phyloP scores from a whole-genome alignment of 1,140 invertebrate genomes.

The Psix sp. region DNA sequence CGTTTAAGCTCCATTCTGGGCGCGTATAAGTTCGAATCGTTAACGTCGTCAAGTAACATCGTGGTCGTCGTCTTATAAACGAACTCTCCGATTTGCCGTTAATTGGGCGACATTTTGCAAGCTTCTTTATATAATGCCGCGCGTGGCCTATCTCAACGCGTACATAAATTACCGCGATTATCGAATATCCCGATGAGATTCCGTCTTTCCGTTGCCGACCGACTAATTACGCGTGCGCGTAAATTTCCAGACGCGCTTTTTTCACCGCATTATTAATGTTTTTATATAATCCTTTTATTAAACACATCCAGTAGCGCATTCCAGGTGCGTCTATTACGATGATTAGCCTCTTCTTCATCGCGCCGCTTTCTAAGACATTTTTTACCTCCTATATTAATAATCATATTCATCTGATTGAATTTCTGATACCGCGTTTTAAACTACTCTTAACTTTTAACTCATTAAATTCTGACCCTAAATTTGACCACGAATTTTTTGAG shows the following conservation, averaged over 20 bases:
- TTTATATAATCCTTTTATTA: conserved; percentile 37
- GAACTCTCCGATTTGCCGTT: conserved; percentile 73
- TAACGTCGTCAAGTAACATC: conserved; percentile 62
- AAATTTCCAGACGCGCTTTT: conserved; percentile 60
- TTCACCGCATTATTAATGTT: conserved; percentile 36
- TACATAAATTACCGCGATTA: conserved; percentile 74
- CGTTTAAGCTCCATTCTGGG: conserved; percentile 60
- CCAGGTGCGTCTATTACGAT: conserved; percentile 15
- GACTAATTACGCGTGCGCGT: conserved; percentile 68
- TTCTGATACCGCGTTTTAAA: too few species aligned
- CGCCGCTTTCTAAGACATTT: conserved; percentile 13
- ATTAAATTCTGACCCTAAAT: too few species aligned
- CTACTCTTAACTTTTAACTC: too few species aligned
- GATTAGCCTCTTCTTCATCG: conserved; percentile 36
- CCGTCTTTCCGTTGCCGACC: conserved; percentile 50
- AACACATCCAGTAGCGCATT: conserved; percentile 28
- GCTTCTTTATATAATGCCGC: conserved; percentile 69
- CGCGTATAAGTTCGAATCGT: conserved; percentile 66
- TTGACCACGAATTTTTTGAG: too few species aligned
- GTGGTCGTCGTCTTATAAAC: conserved; percentile 45
- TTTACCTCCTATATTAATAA: not conserved
- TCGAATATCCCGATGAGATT: conserved; percentile 61
- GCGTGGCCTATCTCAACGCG: conserved; percentile 70
- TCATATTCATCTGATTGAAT: too few species aligned
- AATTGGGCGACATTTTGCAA: conserved; percentile 75